A percentile compares a stretch with the other conserved stretches of the same genome.
phyloP scores from a whole-genome alignment of 1,140 invertebrate genomes.

The Zaprionus nigranus region DNA sequence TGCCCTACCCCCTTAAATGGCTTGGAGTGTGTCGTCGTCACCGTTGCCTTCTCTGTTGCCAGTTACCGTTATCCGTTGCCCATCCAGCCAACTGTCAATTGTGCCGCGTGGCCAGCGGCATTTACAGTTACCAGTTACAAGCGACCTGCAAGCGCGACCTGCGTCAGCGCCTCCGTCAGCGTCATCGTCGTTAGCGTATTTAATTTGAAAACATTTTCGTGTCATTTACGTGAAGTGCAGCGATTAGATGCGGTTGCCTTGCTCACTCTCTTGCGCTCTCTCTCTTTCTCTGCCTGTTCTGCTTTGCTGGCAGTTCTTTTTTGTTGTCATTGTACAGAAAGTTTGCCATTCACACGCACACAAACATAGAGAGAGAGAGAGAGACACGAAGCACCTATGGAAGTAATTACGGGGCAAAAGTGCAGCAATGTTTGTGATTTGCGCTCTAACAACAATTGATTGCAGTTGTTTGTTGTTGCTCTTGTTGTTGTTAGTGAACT shows the following conservation, averaged over 20 bases:
- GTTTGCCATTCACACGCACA: slow-evolving; percentile 39
- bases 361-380: not conserved
- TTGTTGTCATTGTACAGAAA: slow-evolving; percentile 53
- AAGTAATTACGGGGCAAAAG: slow-evolving; percentile 74
- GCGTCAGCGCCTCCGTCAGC: slow-evolving; percentile 8
- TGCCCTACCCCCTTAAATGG: slow-evolving; percentile 35
- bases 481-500: slow-evolving; percentile 27
- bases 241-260: slow-evolving; percentile 60
- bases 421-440: slow-evolving; percentile 72
- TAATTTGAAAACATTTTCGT: slow-evolving; percentile 70
- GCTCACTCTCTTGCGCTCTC: slow-evolving; percentile 6
- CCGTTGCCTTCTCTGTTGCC: not conserved
- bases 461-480: slow-evolving; percentile 64
- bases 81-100: slow-evolving; percentile 54
- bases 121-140: slow-evolving; percentile 11
- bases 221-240: slow-evolving; percentile 65
- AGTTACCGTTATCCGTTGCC: slow-evolving; percentile 30
- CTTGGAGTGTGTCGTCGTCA: slow-evolving; percentile 27
- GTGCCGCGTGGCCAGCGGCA: slow-evolving; percentile 5
- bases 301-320: slow-evolving; percentile 12
- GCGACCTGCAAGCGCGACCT: not conserved
- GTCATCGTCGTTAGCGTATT: slow-evolving; percentile 43
- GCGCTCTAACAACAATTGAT: slow-evolving; percentile 76
- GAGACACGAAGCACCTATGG: slow-evolving; percentile 41
- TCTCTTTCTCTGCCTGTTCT: slow-evolving; percentile 9